These are phyloP conservation scores for Rutilus rutilus DNA, from an alignment of 2,113 vertebrate species.

Conservation along the genomic window DNA sequence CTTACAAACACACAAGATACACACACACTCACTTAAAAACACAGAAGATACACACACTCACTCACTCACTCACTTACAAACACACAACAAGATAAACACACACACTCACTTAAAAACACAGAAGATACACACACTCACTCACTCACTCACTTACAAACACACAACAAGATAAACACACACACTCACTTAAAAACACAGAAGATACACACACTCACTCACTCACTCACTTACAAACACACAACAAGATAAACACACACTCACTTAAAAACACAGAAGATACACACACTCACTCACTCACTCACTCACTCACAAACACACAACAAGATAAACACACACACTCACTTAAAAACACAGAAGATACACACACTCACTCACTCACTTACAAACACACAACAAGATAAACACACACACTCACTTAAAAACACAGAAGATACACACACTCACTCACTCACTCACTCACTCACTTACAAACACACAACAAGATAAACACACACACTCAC, in stretches of 20 bases:
- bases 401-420: not conserved
- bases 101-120: not conserved
- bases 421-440: not conserved
- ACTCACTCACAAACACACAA: too few relatives aligned
- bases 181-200: not conserved
- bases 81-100: not conserved
- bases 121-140: too few relatives aligned
- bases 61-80: too few relatives aligned
- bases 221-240: not conserved
- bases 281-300: not conserved
- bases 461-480: too few relatives aligned
- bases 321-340: not conserved
- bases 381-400: not conserved
- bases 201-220: too few relatives aligned
- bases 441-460: too few relatives aligned
- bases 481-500: not conserved
- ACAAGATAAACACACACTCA: not conserved
- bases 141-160: too few relatives aligned
- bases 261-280: too few relatives aligned
- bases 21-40: too few relatives aligned
- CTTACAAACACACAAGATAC: not conserved
- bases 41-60: too few relatives aligned
- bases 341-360: not conserved
- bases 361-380: not conserved
- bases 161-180: too few relatives aligned